Evolutionary conservation across 2,888 invertebrate genomes (phyloP), one percentile per base, ranked within the genome.

Genomic region (Oxyscelio sp.): DNA sequence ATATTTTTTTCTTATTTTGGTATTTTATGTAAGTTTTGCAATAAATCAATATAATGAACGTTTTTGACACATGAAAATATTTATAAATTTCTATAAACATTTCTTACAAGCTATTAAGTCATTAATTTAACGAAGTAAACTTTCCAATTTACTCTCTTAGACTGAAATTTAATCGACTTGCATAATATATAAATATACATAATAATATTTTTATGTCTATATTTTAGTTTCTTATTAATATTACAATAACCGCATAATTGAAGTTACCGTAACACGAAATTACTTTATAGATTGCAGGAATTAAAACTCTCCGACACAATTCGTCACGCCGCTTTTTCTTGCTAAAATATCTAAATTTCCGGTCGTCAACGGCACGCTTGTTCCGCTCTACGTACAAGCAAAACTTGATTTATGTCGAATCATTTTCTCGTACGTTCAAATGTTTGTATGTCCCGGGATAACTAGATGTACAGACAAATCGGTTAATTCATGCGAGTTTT

Each of bases 401-500:
- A 24, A 19, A 15, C 43, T 24, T 22, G 38, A 71, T 71, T 71
- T 58, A 58, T 34, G 31, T 58, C 56, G 17, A 17, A 13, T 31
- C 21, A 4, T 21, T 56, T 56, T 52, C 38, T 38, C 34, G 48
- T 21, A 13, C 48, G 24, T 15, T 24, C 17, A 17, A 0, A 27
- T 27, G 71, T 74, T 74, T 74, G 65, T 74, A 34, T 19, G 13
- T 15, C 8, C 15, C 22, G 15, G 31, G 63, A 63, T 66, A 65
- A 52, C 24, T 34, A 59, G 68, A 61, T 31, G 50, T 43, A 78
- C 61, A 5, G 45, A 78, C 61, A 70, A 78, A 78, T 70, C 78
- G 70, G 61, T 63, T 61, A 78, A 70, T 78, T 78, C 70, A 70
- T 58, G 50, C 75, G 58, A 8, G 34, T 48, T 48, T 75, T 56